Evolutionary conservation across 2,797 vertebrate genomes (phyloP).

Genomic region (Thamnophis elegans): DNA sequence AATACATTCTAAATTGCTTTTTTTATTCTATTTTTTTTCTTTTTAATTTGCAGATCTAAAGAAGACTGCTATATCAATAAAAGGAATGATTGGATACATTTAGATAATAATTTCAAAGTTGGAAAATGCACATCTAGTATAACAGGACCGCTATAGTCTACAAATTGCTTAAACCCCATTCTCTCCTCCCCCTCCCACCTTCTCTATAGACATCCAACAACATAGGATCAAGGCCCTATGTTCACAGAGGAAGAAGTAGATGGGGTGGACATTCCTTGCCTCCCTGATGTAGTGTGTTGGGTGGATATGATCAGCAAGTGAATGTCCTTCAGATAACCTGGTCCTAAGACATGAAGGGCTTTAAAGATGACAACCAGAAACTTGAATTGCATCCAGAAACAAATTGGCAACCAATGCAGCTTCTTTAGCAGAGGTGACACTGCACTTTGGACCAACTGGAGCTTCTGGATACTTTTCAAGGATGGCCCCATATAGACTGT

Average conservation of each 20-base stretch:
- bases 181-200: neutral
- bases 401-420: neutral
- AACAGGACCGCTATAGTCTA: neutral
- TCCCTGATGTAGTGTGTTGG: neutral
- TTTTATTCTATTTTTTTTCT: neutral
- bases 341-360: neutral
- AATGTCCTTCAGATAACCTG: neutral
- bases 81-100: neutral
- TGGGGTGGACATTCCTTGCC: neutral
- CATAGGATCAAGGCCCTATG: neutral
- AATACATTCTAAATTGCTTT: neutral
- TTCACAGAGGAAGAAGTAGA: neutral
- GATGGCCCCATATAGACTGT: neutral
- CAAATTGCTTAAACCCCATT: neutral
- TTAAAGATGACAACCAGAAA: neutral
- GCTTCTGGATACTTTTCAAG: neutral
- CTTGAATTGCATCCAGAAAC: neutral
- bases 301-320: neutral
- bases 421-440: neutral
- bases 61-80: neutral
- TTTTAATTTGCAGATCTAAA: neutral
- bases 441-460: too few species aligned
- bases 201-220: neutral
- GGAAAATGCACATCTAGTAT: neutral
- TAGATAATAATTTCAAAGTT: neutral